A percentile compares a stretch with the other conserved stretches of the same genome.
phyloP scores from a whole-genome alignment of 2,888 invertebrate genomes.

The Cheilosia pagana region DNA sequence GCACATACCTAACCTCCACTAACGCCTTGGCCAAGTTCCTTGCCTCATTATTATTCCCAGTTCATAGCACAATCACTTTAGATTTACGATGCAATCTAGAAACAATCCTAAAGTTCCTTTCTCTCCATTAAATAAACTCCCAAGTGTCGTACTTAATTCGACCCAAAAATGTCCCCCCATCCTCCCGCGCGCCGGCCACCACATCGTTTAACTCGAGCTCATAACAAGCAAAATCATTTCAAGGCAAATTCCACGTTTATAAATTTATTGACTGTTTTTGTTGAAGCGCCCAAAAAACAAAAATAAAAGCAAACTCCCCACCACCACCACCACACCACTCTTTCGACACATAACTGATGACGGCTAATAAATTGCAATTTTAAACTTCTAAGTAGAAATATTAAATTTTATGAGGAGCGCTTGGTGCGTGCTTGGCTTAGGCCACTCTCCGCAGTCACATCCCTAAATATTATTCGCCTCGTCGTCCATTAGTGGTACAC shows the following conservation, averaged over 20 bases:
- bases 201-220: constrained; percentile 32
- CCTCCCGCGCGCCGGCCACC: neutral
- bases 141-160: constrained; percentile 62
- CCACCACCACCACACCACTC: too few relatives aligned
- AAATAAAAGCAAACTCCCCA: too few relatives aligned
- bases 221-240: constrained; percentile 51
- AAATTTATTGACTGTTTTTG: constrained; percentile 67
- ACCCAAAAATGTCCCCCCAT: constrained; percentile 39
- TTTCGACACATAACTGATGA: constrained; percentile 49
- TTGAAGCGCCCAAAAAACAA: neutral
- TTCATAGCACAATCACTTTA: constrained; percentile 58
- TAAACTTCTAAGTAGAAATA: constrained; percentile 73
- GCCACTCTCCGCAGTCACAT: constrained; percentile 43
- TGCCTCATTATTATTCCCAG: constrained; percentile 64
- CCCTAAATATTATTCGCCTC: constrained; percentile 26
- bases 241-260: constrained; percentile 59
- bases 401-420: constrained; percentile 71
- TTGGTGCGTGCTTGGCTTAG: constrained; percentile 72
- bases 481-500: constrained; percentile 72
- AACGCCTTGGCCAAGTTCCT: constrained; percentile 3
- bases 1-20: neutral
- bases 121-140: constrained; percentile 59
- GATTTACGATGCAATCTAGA: constrained; percentile 66
- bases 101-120: constrained; percentile 49
- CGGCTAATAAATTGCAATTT: constrained; percentile 72